These are phyloP conservation scores for Passer domesticus DNA, from an alignment of 2,113 vertebrate genomes.

Conservation along the genomic window DNA sequence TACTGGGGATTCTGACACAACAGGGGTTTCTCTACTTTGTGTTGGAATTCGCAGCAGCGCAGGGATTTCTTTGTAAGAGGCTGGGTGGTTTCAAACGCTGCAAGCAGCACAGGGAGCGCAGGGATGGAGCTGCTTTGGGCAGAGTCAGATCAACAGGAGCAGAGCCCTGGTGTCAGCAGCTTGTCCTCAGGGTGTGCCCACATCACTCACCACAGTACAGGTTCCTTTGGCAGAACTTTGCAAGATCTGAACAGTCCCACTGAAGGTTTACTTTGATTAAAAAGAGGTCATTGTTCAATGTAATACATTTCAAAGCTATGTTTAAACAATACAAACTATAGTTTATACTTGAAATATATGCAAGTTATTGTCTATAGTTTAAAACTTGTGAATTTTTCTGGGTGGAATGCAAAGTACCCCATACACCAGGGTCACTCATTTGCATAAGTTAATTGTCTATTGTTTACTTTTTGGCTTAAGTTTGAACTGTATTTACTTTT, in stretches of 20 bases:
- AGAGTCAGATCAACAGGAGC: background rate
- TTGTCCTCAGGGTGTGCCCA: background rate
- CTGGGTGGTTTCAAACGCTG: background rate
- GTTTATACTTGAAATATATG: background rate
- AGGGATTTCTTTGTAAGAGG: background rate
- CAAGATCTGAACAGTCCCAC: background rate
- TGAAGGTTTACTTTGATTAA: background rate
- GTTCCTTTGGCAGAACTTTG: background rate
- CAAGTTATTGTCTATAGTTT: background rate
- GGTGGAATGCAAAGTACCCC: background rate
- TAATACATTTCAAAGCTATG: no score
- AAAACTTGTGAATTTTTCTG: background rate
- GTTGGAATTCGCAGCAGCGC: background rate
- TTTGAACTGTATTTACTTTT: background rate
- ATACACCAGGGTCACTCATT: background rate
- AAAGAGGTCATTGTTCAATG: background rate
- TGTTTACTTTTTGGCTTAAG: background rate
- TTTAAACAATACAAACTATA: no score
- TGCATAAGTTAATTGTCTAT: background rate
- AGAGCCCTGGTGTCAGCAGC: background rate
- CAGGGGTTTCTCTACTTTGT: background rate
- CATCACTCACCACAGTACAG: background rate
- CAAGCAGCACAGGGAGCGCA: rapidly evolving
- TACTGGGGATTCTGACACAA: background rate
- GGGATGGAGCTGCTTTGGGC: background rate